These are phyloP conservation scores for Anneissia japonica DNA, from an alignment of 35 echinoderm and acorn worm genomes.

Conservation along the genomic window DNA sequence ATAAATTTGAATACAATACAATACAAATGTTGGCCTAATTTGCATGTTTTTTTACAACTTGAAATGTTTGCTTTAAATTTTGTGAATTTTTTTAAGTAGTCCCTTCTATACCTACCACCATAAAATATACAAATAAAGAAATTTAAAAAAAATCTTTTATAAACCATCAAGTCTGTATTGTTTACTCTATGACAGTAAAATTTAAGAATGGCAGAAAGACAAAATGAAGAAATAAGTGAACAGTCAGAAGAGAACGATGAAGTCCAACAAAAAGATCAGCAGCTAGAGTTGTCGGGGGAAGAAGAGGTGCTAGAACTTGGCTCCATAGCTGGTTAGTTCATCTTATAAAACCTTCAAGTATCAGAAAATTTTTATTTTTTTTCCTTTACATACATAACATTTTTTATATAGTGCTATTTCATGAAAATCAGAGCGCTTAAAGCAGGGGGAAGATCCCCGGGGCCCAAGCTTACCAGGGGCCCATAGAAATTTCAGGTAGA, in stretches of 20 bases:
- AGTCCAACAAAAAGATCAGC: not conserved
- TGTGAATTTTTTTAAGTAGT: too few relatives aligned
- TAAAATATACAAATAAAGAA: too few relatives aligned
- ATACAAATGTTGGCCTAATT: too few relatives aligned
- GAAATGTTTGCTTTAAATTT: too few relatives aligned
- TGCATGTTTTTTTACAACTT: too few relatives aligned
- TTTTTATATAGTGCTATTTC: not conserved
- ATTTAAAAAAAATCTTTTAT: too few relatives aligned
- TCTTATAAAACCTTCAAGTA: not conserved
- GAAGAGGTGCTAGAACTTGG: slow-evolving; percentile 21
- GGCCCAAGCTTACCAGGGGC: not conserved
- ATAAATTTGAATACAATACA: too few relatives aligned
- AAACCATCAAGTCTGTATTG: too few relatives aligned
- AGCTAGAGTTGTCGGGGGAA: slow-evolving; percentile 59
- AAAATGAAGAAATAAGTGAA: not conserved
- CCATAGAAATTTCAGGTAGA: not conserved
- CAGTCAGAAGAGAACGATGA: not conserved
- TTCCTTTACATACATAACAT: not conserved
- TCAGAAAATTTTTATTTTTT: too few relatives aligned
- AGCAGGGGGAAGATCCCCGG: not conserved
- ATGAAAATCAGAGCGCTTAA: not conserved
- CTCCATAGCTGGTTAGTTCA: not conserved
- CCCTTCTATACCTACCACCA: too few relatives aligned
- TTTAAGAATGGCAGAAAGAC: not conserved
- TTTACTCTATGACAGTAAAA: too few relatives aligned